Evolutionary conservation across 1,140 invertebrate species (phyloP).

Genomic region (Drosophila sturtevanti): DNA sequence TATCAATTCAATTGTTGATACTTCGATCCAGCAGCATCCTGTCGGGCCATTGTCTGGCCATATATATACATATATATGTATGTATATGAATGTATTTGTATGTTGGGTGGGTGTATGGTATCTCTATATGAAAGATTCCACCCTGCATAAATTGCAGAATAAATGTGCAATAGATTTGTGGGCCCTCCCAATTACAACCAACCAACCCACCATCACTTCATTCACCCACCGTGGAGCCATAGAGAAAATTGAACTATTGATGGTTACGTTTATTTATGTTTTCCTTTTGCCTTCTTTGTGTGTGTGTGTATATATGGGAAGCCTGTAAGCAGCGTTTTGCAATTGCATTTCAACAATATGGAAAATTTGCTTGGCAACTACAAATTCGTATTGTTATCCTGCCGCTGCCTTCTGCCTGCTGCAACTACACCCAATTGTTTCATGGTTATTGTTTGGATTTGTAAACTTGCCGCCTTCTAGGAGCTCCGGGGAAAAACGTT

Average conservation of each 20-base stretch:
- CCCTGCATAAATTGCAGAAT: slow-evolving; percentile 54
- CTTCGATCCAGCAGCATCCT: slow-evolving; percentile 9
- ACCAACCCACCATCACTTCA: neutral
- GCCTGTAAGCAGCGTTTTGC: slow-evolving; percentile 63
- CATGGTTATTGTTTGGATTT: slow-evolving; percentile 74
- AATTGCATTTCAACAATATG: slow-evolving; percentile 67
- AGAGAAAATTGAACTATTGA: slow-evolving; percentile 68
- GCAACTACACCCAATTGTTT: slow-evolving; percentile 47
- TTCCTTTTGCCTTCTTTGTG: slow-evolving; percentile 30
- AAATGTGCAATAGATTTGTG: slow-evolving; percentile 42
- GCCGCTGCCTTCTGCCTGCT: slow-evolving; percentile 31
- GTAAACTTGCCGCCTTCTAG: slow-evolving; percentile 43
- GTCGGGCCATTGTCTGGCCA: neutral
- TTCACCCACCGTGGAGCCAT: slow-evolving; percentile 33
- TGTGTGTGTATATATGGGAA: slow-evolving; percentile 37
- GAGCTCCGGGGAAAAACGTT: neutral
- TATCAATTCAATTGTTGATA: slow-evolving; percentile 23
- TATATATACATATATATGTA: neutral
- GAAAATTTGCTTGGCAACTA: slow-evolving; percentile 49
- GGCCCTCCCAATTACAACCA: slow-evolving; percentile 1
- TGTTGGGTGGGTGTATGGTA: neutral
- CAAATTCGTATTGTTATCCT: slow-evolving; percentile 62
- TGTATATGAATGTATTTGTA: too few relatives aligned
- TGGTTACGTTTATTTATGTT: slow-evolving; percentile 67
- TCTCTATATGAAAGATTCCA: slow-evolving; percentile 18